A percentile compares a stretch with the other conserved stretches of the same genome.
Evolutionary conservation across 1,140 invertebrate genomes (phyloP).

Genomic region (Macrotrachela quadricornifera): DNA sequence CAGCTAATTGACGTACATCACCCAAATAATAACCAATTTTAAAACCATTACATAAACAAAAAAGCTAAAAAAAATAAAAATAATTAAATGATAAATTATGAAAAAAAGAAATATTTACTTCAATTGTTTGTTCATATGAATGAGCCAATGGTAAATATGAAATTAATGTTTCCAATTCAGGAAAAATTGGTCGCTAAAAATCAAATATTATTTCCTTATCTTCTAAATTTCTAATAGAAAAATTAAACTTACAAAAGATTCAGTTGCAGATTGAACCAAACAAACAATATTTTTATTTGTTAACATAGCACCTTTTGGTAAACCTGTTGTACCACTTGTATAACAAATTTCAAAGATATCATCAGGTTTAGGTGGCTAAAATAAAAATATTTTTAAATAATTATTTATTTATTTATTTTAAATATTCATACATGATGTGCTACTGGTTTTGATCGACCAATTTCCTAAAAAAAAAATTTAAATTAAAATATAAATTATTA

Average conservation of each 20-base stretch:
- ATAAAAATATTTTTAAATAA: background rate
- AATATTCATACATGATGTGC: too few species aligned
- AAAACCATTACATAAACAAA: background rate
- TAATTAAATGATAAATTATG: background rate
- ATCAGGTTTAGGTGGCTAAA: constrained; percentile 49
- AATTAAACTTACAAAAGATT: too few species aligned
- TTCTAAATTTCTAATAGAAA: too few species aligned
- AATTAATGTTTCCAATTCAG: background rate
- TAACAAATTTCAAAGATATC: constrained; percentile 68
- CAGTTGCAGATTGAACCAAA: too few species aligned
- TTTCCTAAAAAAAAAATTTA: background rate
- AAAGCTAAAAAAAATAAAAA: background rate
- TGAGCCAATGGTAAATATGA: constrained; percentile 10
- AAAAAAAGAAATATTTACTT: background rate
- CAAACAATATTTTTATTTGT: constrained; percentile 43
- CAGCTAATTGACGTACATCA: constrained; percentile 62
- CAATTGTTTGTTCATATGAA: constrained; percentile 2
- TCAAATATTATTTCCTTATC: too few species aligned
- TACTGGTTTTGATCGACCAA: background rate
- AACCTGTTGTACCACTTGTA: background rate
- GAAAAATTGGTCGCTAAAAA: too few species aligned
- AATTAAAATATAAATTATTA: background rate
- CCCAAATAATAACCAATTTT: constrained; percentile 73
- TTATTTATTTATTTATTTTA: background rate
- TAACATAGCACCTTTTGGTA: too few species aligned